Conservation (phyloP, 2,797 vertebrate species). For the Rhyacichthys aspro region DNA sequence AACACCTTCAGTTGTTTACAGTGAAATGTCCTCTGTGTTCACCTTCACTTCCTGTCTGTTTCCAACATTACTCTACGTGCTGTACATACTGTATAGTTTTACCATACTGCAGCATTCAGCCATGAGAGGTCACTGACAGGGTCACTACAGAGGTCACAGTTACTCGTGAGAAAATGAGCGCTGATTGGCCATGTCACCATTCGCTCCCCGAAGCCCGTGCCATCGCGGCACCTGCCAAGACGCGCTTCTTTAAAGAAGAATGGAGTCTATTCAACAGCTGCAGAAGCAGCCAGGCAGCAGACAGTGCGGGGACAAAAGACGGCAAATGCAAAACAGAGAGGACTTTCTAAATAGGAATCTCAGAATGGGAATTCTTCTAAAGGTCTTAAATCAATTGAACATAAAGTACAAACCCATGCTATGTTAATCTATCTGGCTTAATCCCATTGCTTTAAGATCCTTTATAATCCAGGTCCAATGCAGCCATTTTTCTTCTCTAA, state of each 20-base stretch:
- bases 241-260: constrained; percentile 63
- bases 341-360: constrained; percentile 61
- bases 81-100: constrained; percentile 69
- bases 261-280: constrained; percentile 65
- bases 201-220: constrained; percentile 51
- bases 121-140: constrained; percentile 56
- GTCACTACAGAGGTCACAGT: constrained; percentile 57
- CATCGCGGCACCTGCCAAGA: constrained; percentile 68
- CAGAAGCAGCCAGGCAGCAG: constrained; percentile 64
- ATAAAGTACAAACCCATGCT: constrained; percentile 75
- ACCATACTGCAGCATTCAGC: constrained; percentile 52
- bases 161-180: constrained; percentile 67
- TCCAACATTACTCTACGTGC: constrained; percentile 70
- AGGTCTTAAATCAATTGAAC: constrained; percentile 79
- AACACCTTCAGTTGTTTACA: constrained; percentile 77
- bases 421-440: constrained; percentile 81
- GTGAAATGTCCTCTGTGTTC: constrained; percentile 76
- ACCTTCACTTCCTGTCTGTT: constrained; percentile 78
- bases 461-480: constrained; percentile 80
- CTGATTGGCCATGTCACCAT: constrained; percentile 65
- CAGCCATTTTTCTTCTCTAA: constrained; percentile 69
- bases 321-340: constrained; percentile 68
- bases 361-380: constrained; percentile 62
- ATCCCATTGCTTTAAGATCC: constrained; percentile 78
- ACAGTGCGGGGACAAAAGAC: constrained; percentile 63